Evolutionary conservation across 2,113 vertebrate genomes (phyloP).

Genomic region (Prunella himalayana): DNA sequence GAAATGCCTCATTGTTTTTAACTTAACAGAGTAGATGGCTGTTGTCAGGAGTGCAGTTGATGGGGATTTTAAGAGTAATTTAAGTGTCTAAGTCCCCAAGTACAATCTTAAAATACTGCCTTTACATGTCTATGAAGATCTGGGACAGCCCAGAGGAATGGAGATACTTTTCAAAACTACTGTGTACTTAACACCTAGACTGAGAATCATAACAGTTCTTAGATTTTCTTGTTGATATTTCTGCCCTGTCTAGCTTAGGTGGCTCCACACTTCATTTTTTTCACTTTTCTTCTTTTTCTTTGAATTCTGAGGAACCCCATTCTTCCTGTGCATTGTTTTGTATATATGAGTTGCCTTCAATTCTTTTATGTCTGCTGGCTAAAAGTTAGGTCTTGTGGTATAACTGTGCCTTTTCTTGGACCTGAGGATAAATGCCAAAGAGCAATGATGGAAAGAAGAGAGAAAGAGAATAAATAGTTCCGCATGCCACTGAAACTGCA

Average conservation of each 20-base stretch:
- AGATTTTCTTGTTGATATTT: background rate
- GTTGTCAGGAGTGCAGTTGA: background rate
- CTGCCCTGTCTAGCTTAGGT: background rate
- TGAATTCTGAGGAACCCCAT: background rate
- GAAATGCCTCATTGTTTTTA: background rate
- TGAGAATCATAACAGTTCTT: background rate
- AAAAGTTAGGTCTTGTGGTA: background rate
- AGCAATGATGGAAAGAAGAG: background rate
- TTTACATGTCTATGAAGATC: background rate
- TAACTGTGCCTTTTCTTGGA: background rate
- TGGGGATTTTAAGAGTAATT: background rate
- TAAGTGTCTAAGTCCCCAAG: background rate
- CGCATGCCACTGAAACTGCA: constrained; percentile 6
- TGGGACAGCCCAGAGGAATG: background rate
- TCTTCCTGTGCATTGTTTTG: background rate
- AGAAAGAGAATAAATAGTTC: constrained; percentile 20
- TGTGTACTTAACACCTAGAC: background rate
- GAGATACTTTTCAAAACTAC: background rate
- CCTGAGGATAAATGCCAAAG: background rate
- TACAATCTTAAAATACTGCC: background rate
- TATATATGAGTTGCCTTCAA: background rate
- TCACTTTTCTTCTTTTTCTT: background rate
- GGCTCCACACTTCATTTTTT: accelerated
- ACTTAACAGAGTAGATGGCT: background rate
- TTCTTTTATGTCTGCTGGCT: background rate